Conservation (phyloP, 2,888 invertebrate genomes). For the Watsonalla binaria region DNA sequence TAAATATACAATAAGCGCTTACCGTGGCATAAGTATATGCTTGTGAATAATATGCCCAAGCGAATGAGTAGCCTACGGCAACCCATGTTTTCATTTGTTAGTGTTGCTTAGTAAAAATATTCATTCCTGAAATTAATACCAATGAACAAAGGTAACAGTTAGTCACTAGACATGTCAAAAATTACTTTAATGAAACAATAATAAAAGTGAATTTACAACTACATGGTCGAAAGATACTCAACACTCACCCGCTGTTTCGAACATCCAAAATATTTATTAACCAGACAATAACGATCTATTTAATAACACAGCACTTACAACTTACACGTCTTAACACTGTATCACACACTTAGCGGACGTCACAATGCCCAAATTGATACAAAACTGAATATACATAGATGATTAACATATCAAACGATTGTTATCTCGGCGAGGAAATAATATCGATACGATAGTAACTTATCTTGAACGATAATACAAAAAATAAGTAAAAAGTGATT, state of each 20-base stretch:
- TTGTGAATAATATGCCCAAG: background rate
- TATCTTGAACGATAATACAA: conserved; percentile 19
- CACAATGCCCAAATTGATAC: conserved; percentile 29
- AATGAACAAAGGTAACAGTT: background rate
- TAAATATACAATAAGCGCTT: conserved; percentile 16
- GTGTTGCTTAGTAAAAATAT: conserved; percentile 4
- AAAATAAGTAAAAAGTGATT: conserved; percentile 7
- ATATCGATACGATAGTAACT: conserved; percentile 28
- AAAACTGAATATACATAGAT: conserved; percentile 40
- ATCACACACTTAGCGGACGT: conserved; percentile 21
- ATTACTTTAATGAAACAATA: background rate
- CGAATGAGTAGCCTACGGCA: background rate
- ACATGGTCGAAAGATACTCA: no score
- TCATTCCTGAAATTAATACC: conserved; percentile 24
- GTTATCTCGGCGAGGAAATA: conserved; percentile 58
- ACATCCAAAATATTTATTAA: background rate
- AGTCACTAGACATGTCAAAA: background rate
- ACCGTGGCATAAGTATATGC: conserved; percentile 24
- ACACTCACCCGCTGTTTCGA: background rate
- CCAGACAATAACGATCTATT: background rate
- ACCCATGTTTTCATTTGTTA: conserved; percentile 2
- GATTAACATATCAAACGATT: conserved; percentile 54
- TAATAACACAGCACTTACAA: background rate
- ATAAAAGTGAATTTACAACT: background rate
- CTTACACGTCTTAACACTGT: conserved; percentile 3